phyloP scores from a whole-genome alignment of 1,140 invertebrate genomes.

The Drosophila pachea region DNA sequence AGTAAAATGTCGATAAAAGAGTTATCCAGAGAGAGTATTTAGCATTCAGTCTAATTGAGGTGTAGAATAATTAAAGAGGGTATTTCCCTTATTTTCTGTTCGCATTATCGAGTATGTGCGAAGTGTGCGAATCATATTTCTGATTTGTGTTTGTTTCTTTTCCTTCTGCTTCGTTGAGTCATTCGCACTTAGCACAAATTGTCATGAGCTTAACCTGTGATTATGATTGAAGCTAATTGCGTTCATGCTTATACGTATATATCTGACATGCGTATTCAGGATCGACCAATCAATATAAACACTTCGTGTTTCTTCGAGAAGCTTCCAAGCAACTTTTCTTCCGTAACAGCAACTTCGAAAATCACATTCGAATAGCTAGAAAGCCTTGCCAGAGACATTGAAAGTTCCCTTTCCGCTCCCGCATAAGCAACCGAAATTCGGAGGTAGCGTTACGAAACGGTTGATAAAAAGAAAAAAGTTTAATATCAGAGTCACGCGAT shows the following conservation, averaged over 20 bases:
- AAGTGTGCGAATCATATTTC: too few species aligned
- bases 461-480: constrained; percentile 5
- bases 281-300: background rate
- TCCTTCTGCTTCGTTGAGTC: background rate
- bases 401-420: background rate
- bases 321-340: constrained; percentile 2
- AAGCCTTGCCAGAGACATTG: constrained; percentile 34
- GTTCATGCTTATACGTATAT: too few species aligned
- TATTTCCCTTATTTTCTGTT: too few species aligned
- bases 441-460: constrained; percentile 8
- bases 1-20: too few species aligned
- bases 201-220: background rate
- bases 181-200: constrained; percentile 2
- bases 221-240: background rate
- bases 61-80: too few species aligned
- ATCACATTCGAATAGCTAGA: constrained; percentile 4
- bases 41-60: too few species aligned
- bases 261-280: too few species aligned
- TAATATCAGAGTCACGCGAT: constrained; percentile 49
- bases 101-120: too few species aligned
- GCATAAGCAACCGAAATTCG: background rate
- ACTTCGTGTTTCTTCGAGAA: background rate
- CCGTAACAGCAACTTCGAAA: constrained; percentile 19
- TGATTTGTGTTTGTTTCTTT: background rate
- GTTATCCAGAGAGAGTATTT: too few species aligned